phyloP scores from a whole-genome alignment of 2,797 vertebrate species.

The Salarias fasciatus region DNA sequence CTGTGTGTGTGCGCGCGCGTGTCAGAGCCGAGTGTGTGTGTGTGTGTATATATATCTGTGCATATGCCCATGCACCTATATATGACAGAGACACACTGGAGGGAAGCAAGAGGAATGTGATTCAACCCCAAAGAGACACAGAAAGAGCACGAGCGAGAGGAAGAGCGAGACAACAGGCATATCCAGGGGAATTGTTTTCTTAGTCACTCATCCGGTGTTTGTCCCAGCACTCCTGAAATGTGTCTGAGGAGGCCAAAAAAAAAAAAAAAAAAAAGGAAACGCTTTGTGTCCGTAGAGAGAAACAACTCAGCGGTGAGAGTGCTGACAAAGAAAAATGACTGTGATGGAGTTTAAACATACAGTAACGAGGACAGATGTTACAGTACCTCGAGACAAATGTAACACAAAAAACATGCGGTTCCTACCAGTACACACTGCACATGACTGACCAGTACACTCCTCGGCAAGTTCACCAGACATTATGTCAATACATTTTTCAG shows the following conservation, averaged over 20 bases:
- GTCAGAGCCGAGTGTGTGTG: constrained; percentile 27
- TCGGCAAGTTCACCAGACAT: too few relatives aligned
- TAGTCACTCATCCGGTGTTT: constrained; percentile 74
- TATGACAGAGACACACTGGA: constrained; percentile 66
- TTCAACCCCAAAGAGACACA: constrained; percentile 58
- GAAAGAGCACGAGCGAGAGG: constrained; percentile 37
- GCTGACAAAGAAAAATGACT: constrained; percentile 61
- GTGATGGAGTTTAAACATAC: constrained; percentile 38
- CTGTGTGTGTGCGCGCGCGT: constrained; percentile 24
- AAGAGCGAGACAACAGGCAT: constrained; percentile 61
- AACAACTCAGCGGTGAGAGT: constrained; percentile 31
- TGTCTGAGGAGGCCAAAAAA: constrained; percentile 64
- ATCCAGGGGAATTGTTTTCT: constrained; percentile 76
- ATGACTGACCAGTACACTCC: too few relatives aligned
- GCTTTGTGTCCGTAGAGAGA: constrained; percentile 53
- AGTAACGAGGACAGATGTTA: constrained; percentile 53
- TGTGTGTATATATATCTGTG: constrained; percentile 34
- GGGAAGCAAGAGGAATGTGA: constrained; percentile 61
- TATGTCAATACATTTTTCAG: too few relatives aligned
- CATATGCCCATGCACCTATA: constrained; percentile 46
- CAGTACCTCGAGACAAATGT: constrained; percentile 24
- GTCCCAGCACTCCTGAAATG: constrained; percentile 58
- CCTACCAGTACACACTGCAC: too few relatives aligned
- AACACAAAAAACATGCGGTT: too few relatives aligned
- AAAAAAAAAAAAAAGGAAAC: constrained; percentile 22